Conservation (phyloP, 37 sponge, comb jelly and placozoan species). For the Amphimedon queenslandica region DNA sequence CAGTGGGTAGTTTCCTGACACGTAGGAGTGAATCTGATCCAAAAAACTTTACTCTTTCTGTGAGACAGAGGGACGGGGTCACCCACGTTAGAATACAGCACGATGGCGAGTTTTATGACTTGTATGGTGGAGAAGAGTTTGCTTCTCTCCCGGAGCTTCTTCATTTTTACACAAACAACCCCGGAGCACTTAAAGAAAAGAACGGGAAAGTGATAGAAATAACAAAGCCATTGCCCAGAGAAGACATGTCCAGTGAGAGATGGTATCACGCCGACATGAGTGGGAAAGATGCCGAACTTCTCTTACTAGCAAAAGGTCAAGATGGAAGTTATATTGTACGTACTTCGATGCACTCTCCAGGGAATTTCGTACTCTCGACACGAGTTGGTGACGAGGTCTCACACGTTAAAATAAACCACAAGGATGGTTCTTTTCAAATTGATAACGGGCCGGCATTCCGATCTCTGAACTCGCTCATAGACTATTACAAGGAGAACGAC, state of each 20-base stretch:
- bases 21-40: background rate
- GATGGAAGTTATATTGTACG: conserved; percentile 58
- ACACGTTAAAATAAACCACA: conserved; percentile 64
- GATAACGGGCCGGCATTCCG: conserved; percentile 61
- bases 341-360: conserved; percentile 37
- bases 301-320: conserved; percentile 41
- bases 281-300: conserved; percentile 47
- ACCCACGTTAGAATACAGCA: background rate
- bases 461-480: conserved; percentile 40
- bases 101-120: background rate
- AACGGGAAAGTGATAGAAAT: conserved; percentile 4
- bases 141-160: background rate
- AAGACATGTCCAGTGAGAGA: background rate
- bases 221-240: background rate
- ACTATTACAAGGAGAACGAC: conserved; percentile 62
- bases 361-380: conserved; percentile 57
- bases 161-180: conserved; percentile 5
- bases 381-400: conserved; percentile 26
- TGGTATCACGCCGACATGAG: conserved; percentile 3
- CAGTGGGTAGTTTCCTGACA: background rate
- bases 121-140: conserved; percentile 11
- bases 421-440: conserved; percentile 44
- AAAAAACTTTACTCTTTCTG: background rate
- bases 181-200: background rate
- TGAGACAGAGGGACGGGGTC: background rate